Conservation (phyloP, 2,888 invertebrate genomes). For the Drosophila infuscata region DNA sequence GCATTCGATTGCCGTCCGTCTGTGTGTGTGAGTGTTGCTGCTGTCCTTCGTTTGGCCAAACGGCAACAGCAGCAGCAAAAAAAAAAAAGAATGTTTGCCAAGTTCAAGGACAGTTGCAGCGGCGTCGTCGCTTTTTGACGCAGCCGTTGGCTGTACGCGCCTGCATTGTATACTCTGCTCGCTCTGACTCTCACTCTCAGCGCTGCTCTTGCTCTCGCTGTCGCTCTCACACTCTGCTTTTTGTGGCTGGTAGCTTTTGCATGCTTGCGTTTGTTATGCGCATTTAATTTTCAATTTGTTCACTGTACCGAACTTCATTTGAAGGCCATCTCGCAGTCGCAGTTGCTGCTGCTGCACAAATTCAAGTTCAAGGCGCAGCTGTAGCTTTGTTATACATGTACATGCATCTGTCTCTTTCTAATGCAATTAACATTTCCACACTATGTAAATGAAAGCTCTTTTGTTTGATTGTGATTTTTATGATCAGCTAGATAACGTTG, state of each 20-base stretch:
- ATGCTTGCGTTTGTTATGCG: slow-evolving; percentile 61
- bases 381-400: slow-evolving; percentile 9
- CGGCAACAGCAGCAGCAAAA: slow-evolving; percentile 25
- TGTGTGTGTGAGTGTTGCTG: slow-evolving; percentile 6
- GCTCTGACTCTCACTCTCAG: slow-evolving; percentile 9
- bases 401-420: slow-evolving; percentile 41
- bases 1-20: slow-evolving; percentile 21
- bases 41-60: slow-evolving; percentile 48
- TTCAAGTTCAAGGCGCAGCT: slow-evolving; percentile 64
- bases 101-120: slow-evolving; percentile 80
- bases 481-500: slow-evolving; percentile 20
- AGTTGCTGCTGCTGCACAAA: slow-evolving; percentile 14
- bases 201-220: neutral
- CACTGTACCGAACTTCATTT: slow-evolving; percentile 68
- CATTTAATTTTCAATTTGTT: slow-evolving; percentile 58
- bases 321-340: slow-evolving; percentile 57
- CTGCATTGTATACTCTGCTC: slow-evolving; percentile 50
- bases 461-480: neutral
- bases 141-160: slow-evolving; percentile 67
- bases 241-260: slow-evolving; percentile 18
- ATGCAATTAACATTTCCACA: slow-evolving; percentile 51
- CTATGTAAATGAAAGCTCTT: slow-evolving; percentile 20
- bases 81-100: slow-evolving; percentile 56
- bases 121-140: slow-evolving; percentile 68
- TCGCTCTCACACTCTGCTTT: slow-evolving; percentile 17